These are phyloP conservation scores for Gouania willdenowi DNA, from an alignment of 2,797 vertebrate genomes.

Conservation along the genomic window DNA sequence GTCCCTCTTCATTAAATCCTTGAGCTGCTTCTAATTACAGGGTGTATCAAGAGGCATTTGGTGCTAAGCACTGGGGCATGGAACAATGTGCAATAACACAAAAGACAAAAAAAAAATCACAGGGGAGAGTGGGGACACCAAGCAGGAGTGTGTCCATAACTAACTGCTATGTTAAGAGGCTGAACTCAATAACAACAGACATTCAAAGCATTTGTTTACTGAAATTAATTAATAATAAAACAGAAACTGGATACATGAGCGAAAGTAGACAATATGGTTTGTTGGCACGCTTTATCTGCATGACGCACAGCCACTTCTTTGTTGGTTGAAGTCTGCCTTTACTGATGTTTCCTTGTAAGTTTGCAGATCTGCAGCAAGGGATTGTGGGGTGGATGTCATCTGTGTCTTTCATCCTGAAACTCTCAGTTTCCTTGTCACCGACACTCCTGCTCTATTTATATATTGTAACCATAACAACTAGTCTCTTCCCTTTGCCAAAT, in stretches of 20 bases:
- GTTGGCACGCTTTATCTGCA: slow-evolving; percentile 11
- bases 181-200: slow-evolving; percentile 6
- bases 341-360: slow-evolving; percentile 28
- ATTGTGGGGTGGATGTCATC: slow-evolving; percentile 71
- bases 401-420: slow-evolving; percentile 67
- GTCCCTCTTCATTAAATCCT: slow-evolving; percentile 73
- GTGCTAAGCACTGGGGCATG: slow-evolving; percentile 39
- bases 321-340: slow-evolving; percentile 5
- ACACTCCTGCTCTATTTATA: slow-evolving; percentile 77
- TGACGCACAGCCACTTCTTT: slow-evolving; percentile 10
- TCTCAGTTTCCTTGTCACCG: slow-evolving; percentile 73
- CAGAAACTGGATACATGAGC: background rate
- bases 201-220: background rate
- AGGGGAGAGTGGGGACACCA: slow-evolving; percentile 6
- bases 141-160: slow-evolving; percentile 9
- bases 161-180: slow-evolving; percentile 6
- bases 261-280: slow-evolving; percentile 4
- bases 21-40: slow-evolving; percentile 71
- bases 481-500: slow-evolving; percentile 56
- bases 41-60: slow-evolving; percentile 42
- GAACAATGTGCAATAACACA: slow-evolving; percentile 57
- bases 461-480: slow-evolving; percentile 81
- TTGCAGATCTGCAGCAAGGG: slow-evolving; percentile 46
- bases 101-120: slow-evolving; percentile 36
- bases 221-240: background rate